Base-by-base conservation (phyloP, 2,888 invertebrate genomes). In the Arrhopalites spinosus region DNA sequence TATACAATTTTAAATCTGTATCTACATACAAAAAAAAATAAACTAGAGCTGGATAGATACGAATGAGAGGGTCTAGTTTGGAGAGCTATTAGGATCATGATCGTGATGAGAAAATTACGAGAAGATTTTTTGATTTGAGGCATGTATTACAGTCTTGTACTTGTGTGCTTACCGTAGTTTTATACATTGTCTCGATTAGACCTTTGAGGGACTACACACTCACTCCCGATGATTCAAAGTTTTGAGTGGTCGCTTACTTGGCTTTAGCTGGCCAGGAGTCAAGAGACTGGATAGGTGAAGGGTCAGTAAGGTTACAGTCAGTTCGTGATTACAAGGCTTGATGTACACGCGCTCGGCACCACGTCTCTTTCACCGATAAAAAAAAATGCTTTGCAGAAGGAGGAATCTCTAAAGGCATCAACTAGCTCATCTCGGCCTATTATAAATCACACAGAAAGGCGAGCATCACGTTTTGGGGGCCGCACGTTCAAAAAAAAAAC, bases 381-480 rank as follows among this genome's bases (percentile, higher is more conserved):
- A 68, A 71, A 71, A 56, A 56, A 25, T 45, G 8, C 50, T 66
- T 59, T n/a, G 30, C n/a, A 47, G 50, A 61, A 43, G 70, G 25
- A 27, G 59, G 72, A 75, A 74, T 69, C 74, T 69, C 66, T 43
- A 69, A 66, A 74, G 73, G 73, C 75, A 75, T 75, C 77, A 72
- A 75, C 74, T 63, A 74, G 74, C 67, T 59, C 72, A 73, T 76
- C 76, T 56, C 67, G 29, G 71, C 72, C 78, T 76, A 78, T 76
- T 75, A 78, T 78, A 78, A 78, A 78, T 78, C 78, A 78, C n/a
- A n/a, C 70, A 78, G 71, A 73, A 76, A 78, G 78, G 78, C 75
- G 75, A 78, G 75, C 73, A 78, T 78, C 78, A 78, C 78, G 78
- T 78, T 78, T 78, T 77, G 73, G 78, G n/a, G 76, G 74, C 76